phyloP scores from a whole-genome alignment of 37 sponge, comb jelly and placozoan genomes.

The Oopsacas minuta region DNA sequence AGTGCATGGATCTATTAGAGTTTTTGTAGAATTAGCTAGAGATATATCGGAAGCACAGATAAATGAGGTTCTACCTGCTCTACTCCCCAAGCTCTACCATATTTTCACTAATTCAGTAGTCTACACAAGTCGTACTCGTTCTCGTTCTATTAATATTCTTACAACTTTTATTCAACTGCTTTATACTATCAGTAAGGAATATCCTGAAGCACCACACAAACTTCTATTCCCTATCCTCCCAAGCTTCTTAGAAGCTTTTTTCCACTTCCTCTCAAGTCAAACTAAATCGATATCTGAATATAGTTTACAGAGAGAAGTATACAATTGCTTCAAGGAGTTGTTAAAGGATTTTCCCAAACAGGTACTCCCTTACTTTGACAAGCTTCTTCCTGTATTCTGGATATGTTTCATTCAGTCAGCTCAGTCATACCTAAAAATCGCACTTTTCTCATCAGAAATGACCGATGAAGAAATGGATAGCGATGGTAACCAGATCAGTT shows the following conservation, averaged over 20 bases:
- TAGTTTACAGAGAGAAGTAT: conserved; percentile 40
- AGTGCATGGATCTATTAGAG: conserved; percentile 58
- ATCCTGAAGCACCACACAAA: conserved; percentile 25
- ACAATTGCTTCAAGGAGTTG: conserved; percentile 29
- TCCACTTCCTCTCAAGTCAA: conserved; percentile 23
- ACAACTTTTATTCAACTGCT: conserved; percentile 29
- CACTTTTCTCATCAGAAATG: conserved; percentile 7
- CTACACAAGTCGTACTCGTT: conserved; percentile 33
- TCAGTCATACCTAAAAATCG: conserved; percentile 19
- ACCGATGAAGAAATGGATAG: conserved; percentile 31
- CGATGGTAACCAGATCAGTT: conserved; percentile 39
- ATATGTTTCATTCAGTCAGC: background rate
- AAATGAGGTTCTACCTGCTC: background rate
- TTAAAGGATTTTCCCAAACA: conserved; percentile 32
- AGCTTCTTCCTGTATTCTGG: background rate
- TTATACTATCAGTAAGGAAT: conserved; percentile 9
- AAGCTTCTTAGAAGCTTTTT: conserved; percentile 24
- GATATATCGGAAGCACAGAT: background rate
- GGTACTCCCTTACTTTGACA: conserved; percentile 27
- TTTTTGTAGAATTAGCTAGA: conserved; percentile 35
- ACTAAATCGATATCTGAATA: conserved; percentile 23
- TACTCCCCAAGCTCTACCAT: background rate
- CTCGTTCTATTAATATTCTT: conserved; percentile 43
- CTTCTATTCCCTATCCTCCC: conserved; percentile 27
- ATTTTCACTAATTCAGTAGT: conserved; percentile 18